A percentile compares a stretch with the other conserved stretches of the same genome.
Conservation (phyloP, 2,113 vertebrate genomes). For the Nematolebias whitei region DNA sequence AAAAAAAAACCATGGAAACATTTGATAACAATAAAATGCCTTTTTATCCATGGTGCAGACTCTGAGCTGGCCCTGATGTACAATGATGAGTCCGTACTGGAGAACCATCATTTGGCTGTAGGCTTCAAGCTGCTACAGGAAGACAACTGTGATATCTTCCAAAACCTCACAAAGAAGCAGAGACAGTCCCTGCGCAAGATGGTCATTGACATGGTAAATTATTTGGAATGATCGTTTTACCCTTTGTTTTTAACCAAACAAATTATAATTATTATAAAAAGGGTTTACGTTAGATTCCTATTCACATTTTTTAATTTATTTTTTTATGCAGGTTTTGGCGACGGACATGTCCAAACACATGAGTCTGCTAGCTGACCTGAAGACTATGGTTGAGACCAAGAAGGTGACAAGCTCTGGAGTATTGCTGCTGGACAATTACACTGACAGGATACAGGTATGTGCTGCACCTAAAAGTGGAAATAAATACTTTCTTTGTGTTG, state of each 20-base stretch:
- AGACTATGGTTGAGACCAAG: conserved; percentile 99
- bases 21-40: neutral
- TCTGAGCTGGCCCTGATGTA: conserved; percentile 98
- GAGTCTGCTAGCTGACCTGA: conserved; percentile 95
- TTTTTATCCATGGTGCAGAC: conserved; percentile 75
- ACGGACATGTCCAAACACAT: conserved; percentile 99
- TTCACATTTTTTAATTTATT: neutral
- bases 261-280: no score
- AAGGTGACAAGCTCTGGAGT: conserved; percentile 98
- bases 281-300: conserved; percentile 1
- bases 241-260: no score
- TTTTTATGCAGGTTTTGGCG: conserved; percentile 87
- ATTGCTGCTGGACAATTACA: conserved; percentile 97
- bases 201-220: conserved; percentile 95
- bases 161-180: conserved; percentile 97
- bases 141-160: conserved; percentile 98
- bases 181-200: conserved; percentile 96
- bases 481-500: neutral
- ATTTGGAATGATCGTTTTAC: accelerated
- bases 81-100: conserved; percentile 96
- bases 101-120: conserved; percentile 97
- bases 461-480: neutral
- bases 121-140: conserved; percentile 98
- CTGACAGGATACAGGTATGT: conserved; percentile 93
- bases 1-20: neutral